A percentile compares a stretch with the other conserved stretches of the same genome.
phyloP scores from a whole-genome alignment of 2,113 vertebrate genomes.

The Rhombomys opimus region DNA sequence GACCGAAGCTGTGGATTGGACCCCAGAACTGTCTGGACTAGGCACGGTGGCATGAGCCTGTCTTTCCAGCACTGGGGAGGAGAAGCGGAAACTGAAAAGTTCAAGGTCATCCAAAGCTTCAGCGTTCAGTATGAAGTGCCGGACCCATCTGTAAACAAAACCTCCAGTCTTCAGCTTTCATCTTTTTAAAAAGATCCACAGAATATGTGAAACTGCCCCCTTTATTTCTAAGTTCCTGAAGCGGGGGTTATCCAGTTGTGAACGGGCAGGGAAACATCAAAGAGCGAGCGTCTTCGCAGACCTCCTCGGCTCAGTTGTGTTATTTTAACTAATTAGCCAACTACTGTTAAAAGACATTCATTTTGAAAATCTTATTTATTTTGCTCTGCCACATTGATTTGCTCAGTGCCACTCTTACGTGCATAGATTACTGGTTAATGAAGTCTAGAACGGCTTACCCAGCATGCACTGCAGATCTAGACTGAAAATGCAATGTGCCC shows the following conservation, averaged over 20 bases:
- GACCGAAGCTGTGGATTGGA: background rate
- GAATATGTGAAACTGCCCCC: conserved; percentile 25
- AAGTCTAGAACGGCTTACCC: conserved; percentile 83
- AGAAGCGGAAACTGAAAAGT: background rate
- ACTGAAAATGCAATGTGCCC: conserved; percentile 74
- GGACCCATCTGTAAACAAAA: background rate
- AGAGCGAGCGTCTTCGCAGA: conserved; percentile 46
- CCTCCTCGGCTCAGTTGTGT: conserved; percentile 74
- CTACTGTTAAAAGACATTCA: conserved; percentile 82
- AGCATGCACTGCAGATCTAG: conserved; percentile 80
- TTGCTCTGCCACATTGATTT: conserved; percentile 85
- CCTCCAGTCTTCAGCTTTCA: conserved; percentile 13
- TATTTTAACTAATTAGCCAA: conserved; percentile 88
- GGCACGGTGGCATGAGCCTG: background rate
- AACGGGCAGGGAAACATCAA: background rate
- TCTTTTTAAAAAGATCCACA: conserved; percentile 41
- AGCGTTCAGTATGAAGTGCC: background rate
- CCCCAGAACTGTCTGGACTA: background rate
- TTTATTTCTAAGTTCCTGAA: conserved; percentile 35
- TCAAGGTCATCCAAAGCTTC: background rate
- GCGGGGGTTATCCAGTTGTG: conserved; percentile 33
- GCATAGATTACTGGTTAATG: conserved; percentile 86
- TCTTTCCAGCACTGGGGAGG: background rate
- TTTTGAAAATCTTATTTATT: conserved; percentile 87
- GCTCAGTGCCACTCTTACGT: conserved; percentile 80